Percentiles rank a stretch among this genome's conserved stretches.
Conservation (phyloP, 1,140 invertebrate genomes). For the Drosophila leontia region DNA sequence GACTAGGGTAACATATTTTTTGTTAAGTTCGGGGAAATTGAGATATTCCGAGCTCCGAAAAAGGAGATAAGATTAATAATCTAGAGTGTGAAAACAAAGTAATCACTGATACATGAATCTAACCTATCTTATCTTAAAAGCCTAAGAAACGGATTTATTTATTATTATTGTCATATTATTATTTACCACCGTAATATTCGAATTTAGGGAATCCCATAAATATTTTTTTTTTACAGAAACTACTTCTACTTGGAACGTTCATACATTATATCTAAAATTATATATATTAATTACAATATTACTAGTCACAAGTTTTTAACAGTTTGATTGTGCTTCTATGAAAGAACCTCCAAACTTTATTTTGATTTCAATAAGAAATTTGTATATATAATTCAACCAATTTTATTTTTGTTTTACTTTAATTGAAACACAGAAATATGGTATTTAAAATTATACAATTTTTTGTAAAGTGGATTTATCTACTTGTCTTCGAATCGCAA, state of each 20-base stretch:
- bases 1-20: background rate
- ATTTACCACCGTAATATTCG: no score
- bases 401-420: background rate
- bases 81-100: no score
- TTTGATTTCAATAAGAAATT: no score
- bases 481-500: constrained; percentile 88
- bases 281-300: no score
- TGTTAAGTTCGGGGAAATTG: background rate
- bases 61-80: background rate
- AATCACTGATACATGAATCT: background rate
- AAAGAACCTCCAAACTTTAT: no score
- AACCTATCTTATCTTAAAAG: background rate
- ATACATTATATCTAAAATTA: no score
- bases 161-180: no score
- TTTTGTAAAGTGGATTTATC: constrained; percentile 2
- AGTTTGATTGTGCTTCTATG: no score
- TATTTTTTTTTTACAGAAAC: no score
- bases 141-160: background rate
- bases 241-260: no score
- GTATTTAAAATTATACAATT: background rate
- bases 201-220: background rate
- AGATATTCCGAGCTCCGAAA: background rate
- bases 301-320: no score
- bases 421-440: background rate
- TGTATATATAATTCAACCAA: no score